Percentiles rank a stretch among this genome's conserved stretches.
Conservation (phyloP, 2,113 vertebrate species). For the Nannobrachium achirus region DNA sequence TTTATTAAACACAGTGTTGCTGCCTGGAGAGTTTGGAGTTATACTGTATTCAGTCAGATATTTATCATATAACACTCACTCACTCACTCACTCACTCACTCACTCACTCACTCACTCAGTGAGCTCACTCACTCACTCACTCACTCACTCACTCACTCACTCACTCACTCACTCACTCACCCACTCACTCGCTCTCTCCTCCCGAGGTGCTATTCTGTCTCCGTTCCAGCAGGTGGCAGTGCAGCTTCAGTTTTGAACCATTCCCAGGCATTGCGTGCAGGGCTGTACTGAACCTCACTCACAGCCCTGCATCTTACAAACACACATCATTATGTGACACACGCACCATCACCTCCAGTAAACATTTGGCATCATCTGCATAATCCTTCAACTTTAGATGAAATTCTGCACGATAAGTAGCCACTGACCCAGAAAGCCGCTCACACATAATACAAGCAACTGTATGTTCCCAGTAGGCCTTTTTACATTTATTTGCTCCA, state of each 20-base stretch:
- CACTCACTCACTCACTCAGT: neutral
- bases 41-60: too few relatives aligned
- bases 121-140: neutral
- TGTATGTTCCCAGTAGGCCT: too few relatives aligned
- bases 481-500: neutral
- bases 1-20: neutral
- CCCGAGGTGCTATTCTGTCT: constrained; percentile 9
- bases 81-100: neutral
- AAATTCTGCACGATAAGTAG: constrained; percentile 16
- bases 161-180: neutral
- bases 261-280: too few relatives aligned
- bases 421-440: constrained; percentile 6
- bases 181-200: neutral
- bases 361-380: constrained; percentile 27
- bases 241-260: constrained; percentile 33
- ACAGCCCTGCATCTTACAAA: neutral
- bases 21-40: neutral
- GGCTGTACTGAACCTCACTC: neutral
- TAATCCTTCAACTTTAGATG: constrained; percentile 19
- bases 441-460: constrained; percentile 28
- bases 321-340: constrained; percentile 23
- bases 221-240: constrained; percentile 68
- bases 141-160: neutral
- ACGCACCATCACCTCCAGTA: constrained; percentile 16
- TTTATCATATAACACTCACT: too few relatives aligned